These are phyloP conservation scores for Trichacis sp. DNA, from an alignment of 2,888 invertebrate genomes.

Conservation along the genomic window DNA sequence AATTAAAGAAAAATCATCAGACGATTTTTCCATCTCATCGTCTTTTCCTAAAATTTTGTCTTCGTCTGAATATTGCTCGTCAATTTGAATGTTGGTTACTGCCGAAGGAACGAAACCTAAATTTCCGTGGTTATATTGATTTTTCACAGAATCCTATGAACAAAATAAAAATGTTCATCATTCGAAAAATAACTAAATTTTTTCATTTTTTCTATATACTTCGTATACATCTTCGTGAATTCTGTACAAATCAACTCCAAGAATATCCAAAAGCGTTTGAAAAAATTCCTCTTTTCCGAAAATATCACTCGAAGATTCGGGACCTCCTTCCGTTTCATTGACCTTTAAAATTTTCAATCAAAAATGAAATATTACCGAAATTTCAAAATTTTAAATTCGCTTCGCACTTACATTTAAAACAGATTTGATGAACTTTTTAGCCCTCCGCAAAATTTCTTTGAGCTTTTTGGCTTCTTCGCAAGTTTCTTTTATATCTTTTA, in stretches of 20 bases:
- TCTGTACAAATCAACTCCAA: conserved; percentile 36
- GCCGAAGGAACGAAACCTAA: conserved; percentile 41
- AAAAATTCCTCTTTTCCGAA: conserved; percentile 57
- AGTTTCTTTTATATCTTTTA: conserved; percentile 69
- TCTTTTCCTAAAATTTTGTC: conserved; percentile 6
- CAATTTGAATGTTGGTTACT: not conserved
- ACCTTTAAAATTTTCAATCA: conserved; percentile 41
- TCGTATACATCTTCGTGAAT: not conserved
- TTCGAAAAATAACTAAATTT: not conserved
- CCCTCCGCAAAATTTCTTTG: conserved; percentile 73
- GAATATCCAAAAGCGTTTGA: conserved; percentile 57
- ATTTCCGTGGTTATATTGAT: conserved; percentile 40
- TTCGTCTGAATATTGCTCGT: not conserved
- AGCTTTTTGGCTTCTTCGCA: conserved; percentile 73
- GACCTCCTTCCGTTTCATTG: conserved; percentile 42
- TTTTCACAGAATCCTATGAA: conserved; percentile 20
- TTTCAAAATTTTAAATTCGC: not conserved
- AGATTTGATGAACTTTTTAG: conserved; percentile 61
- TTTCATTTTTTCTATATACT: not conserved
- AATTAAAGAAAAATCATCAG: conserved; percentile 9
- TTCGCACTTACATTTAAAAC: conserved; percentile 52
- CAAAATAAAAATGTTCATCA: not conserved
- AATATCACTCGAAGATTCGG: conserved; percentile 47
- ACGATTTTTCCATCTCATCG: too few relatives aligned
- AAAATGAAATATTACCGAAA: conserved; percentile 3